Evolutionary conservation across 2,113 vertebrate genomes (phyloP).

Genomic region (Pristiophorus japonicus): DNA sequence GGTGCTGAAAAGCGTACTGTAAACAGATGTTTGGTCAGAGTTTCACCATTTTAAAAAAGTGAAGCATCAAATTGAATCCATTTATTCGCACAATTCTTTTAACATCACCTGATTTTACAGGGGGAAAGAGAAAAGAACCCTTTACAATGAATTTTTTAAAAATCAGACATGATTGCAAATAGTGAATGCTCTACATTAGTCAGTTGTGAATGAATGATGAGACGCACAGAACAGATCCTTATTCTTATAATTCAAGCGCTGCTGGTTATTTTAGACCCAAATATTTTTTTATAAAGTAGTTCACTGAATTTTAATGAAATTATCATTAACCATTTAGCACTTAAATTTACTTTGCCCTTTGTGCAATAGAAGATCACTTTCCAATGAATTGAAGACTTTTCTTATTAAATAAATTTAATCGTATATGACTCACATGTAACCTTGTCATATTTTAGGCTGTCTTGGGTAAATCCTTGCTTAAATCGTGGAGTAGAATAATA

Average conservation of each 20-base stretch:
- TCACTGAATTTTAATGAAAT: constrained; percentile 15
- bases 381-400: background rate
- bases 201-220: constrained; percentile 19
- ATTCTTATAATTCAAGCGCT: background rate
- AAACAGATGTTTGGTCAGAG: constrained; percentile 81
- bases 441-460: background rate
- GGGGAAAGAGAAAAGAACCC: background rate
- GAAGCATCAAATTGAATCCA: constrained; percentile 80
- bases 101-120: constrained; percentile 1
- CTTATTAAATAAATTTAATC: background rate
- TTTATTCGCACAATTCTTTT: constrained; percentile 55
- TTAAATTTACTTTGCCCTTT: background rate
- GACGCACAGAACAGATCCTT: background rate
- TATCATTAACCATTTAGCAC: constrained; percentile 11
- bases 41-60: constrained; percentile 80
- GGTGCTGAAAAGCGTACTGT: constrained; percentile 75
- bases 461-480: background rate
- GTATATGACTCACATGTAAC: no score
- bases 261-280: background rate
- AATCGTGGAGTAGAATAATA: background rate
- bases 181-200: background rate
- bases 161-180: constrained; percentile 2
- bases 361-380: background rate
- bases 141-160: constrained; percentile 2
- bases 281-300: constrained; percentile 15